Base-by-base conservation (phyloP, 2,888 invertebrate species). In the Cheilosia vernalis region DNA sequence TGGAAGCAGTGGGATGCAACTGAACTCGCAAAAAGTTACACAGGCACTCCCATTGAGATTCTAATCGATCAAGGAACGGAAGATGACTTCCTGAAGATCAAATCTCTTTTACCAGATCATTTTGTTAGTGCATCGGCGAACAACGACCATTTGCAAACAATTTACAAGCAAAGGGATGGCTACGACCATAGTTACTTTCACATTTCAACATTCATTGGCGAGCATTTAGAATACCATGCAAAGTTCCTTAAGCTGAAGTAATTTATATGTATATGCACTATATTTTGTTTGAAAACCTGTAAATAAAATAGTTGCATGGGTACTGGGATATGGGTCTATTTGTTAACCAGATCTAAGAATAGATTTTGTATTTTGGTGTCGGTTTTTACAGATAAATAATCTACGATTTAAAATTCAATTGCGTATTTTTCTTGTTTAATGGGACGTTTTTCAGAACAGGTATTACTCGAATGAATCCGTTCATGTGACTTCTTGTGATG, bases 121-220 rank as follows among this genome's bases (percentile, higher is more conserved):
- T 93, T 99, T 42, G 93, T 97, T 7, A 58, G 80, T 0, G 89
- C 89, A 2, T 89, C 90, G 7, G 88, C 88, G 0, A 86, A 87
- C 56, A 94, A 94, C 79, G 94, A 94, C 17, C 95, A 95, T 69
- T 93, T 97, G 19, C 95, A 95, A 15, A 93, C 95, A 0, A 94
- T 95, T 67, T 93, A 95, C 17, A 95, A 96, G 88, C 93, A 95
- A 89, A 94, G 96, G 10, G 95, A 96, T 87, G 98, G 96, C 17
- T 99, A 99, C 90, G 98, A 99, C 91, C 99, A 99, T 92, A 96
- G 97, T 58, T 99, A 99, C 90, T 99, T 95, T 90, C 98, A 97
- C 90, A 96, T 99, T 87, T 93, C 98, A 0, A 95, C 97, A 0
- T 99, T 97, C 91, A 95, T 99, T 67, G 96, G 95, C 51, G 98